Evolutionary conservation across 1,140 invertebrate genomes (phyloP).

Genomic region (Panagrolaimus sp.): DNA sequence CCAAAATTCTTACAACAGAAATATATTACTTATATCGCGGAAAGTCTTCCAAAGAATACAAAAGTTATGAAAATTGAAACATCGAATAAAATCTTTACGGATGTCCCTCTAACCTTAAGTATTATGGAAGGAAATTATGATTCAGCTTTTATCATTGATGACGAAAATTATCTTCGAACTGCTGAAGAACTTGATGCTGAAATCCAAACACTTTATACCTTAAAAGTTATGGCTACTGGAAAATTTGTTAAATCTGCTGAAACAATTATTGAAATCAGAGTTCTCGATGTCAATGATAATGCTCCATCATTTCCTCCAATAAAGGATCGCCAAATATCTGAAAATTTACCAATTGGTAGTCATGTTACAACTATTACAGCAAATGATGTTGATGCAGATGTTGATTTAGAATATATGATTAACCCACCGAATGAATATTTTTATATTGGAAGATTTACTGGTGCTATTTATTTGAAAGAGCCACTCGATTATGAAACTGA

Average conservation of each 20-base stretch:
- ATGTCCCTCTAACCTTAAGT: slow-evolving; percentile 10
- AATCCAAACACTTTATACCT: slow-evolving; percentile 19
- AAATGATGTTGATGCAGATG: slow-evolving; percentile 33
- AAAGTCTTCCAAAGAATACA: slow-evolving; percentile 35
- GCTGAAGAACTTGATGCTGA: slow-evolving; percentile 40
- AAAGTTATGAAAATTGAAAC: slow-evolving; percentile 8
- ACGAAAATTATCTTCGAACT: slow-evolving; percentile 28
- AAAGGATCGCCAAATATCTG: slow-evolving; percentile 16
- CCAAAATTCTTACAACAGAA: slow-evolving; percentile 27
- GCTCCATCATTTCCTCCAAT: slow-evolving; percentile 29
- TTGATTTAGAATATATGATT: slow-evolving; percentile 35
- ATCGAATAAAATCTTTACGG: not conserved
- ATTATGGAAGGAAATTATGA: slow-evolving; percentile 38
- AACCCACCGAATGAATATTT: slow-evolving; percentile 24
- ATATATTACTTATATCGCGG: slow-evolving; percentile 25
- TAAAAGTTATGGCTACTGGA: slow-evolving; percentile 24
- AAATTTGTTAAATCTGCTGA: slow-evolving; percentile 12
- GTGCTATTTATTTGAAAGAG: slow-evolving; percentile 22
- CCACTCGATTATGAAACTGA: slow-evolving; percentile 29
- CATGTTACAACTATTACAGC: slow-evolving; percentile 23
- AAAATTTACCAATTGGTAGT: slow-evolving; percentile 32
- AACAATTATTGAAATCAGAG: slow-evolving; percentile 27
- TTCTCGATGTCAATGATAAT: slow-evolving; percentile 41
- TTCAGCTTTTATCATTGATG: slow-evolving; percentile 33
- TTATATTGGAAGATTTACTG: slow-evolving; percentile 32